Evolutionary conservation across 2,888 invertebrate species (phyloP).

Genomic region (Brachynemurus nebulosus): DNA sequence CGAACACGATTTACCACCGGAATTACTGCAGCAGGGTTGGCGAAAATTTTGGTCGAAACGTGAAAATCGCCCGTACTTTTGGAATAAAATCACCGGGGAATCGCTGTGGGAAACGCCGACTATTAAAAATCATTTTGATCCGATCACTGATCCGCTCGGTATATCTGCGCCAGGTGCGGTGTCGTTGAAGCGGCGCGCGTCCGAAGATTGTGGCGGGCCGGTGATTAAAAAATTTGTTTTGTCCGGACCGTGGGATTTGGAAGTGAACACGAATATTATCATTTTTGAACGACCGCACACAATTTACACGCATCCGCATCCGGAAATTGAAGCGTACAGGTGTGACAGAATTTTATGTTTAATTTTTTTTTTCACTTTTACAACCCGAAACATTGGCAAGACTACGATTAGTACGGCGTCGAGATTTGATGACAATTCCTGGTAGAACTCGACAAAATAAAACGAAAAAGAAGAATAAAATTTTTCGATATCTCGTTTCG

Average conservation of each 20-base stretch:
- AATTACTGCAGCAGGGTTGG: slow-evolving; percentile 81
- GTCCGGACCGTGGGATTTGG: slow-evolving; percentile 90
- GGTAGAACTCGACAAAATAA: too few species aligned
- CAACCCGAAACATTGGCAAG: too few species aligned
- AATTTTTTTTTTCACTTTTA: too few species aligned
- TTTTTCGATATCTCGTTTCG: too few species aligned
- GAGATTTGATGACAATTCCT: too few species aligned
- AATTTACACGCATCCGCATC: slow-evolving; percentile 80
- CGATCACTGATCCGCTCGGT: slow-evolving; percentile 81
- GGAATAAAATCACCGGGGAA: slow-evolving; percentile 91
- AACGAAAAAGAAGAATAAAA: too few species aligned
- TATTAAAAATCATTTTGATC: slow-evolving; percentile 73
- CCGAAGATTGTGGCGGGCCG: slow-evolving; percentile 55
- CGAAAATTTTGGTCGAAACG: slow-evolving; percentile 93
- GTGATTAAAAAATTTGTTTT: slow-evolving; percentile 74
- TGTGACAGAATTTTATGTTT: too few species aligned
- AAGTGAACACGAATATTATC: slow-evolving; percentile 82
- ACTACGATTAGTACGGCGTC: too few species aligned
- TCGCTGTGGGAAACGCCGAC: slow-evolving; percentile 95
- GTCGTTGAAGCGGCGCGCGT: slow-evolving; percentile 63
- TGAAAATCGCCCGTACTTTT: slow-evolving; percentile 89
- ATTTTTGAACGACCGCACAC: slow-evolving; percentile 77
- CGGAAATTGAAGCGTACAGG: slow-evolving; percentile 72
- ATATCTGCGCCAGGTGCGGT: slow-evolving; percentile 49
- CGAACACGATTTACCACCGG: slow-evolving; percentile 41